Percentiles rank a stretch among this genome's conserved stretches.
phyloP scores from a whole-genome alignment of 2,888 invertebrate genomes.

The Hirudinaria manillensis region DNA sequence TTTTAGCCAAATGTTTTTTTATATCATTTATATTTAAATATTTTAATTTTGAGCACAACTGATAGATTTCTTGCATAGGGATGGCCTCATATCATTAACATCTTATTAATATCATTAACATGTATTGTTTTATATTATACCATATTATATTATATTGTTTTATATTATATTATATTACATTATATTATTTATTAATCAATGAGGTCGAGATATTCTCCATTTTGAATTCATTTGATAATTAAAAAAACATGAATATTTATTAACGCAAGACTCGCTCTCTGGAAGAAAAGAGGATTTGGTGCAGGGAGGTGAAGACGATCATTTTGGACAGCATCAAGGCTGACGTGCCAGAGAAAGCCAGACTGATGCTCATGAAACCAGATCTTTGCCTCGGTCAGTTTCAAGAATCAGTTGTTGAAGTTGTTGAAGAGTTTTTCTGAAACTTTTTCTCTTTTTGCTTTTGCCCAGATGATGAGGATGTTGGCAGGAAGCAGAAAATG shows the following conservation, averaged over 20 bases:
- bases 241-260: not conserved
- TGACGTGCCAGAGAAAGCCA: conserved; percentile 89
- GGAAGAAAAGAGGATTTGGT: conserved; percentile 81
- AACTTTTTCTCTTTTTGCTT: too few species aligned
- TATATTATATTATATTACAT: not conserved
- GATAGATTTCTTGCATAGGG: not conserved
- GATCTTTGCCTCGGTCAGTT: conserved; percentile 53
- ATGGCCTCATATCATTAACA: not conserved
- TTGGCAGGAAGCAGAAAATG: too few species aligned
- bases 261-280: conserved; percentile 66
- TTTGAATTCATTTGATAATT: not conserved
- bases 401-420: too few species aligned
- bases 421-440: too few species aligned
- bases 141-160: too few species aligned
- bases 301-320: conserved; percentile 72
- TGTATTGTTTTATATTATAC: too few species aligned
- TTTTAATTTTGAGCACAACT: not conserved
- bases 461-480: too few species aligned
- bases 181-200: not conserved
- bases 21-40: not conserved
- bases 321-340: conserved; percentile 88
- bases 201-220: not conserved
- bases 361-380: conserved; percentile 81
- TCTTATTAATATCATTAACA: too few species aligned
- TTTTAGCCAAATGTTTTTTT: not conserved